These are phyloP conservation scores for Dryomyza anilis DNA, from an alignment of 2,888 invertebrate species.

Conservation along the genomic window DNA sequence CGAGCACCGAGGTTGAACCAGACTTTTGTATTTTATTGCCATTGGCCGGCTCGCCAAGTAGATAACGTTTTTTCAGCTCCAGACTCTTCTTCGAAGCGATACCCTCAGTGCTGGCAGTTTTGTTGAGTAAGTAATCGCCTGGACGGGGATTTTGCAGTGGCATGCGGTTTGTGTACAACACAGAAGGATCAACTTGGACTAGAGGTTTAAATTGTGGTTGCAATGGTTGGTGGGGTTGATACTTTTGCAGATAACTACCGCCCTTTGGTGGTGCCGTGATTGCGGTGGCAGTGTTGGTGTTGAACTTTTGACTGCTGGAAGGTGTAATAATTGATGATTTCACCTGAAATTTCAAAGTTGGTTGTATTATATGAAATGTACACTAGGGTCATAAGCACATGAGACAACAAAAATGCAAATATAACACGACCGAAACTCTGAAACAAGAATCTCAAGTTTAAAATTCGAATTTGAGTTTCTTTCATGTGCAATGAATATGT, in stretches of 20 bases:
- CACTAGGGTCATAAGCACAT: too few species aligned
- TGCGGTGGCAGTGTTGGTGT: slow-evolving; percentile 35
- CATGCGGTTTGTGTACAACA: slow-evolving; percentile 52
- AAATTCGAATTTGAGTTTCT: neutral
- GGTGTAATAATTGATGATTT: slow-evolving; percentile 55
- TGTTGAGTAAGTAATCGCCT: slow-evolving; percentile 79
- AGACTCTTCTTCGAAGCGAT: slow-evolving; percentile 86
- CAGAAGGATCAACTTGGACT: slow-evolving; percentile 60
- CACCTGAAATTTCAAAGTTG: slow-evolving; percentile 42
- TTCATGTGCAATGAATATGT: too few species aligned
- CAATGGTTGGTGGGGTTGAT: slow-evolving; percentile 45
- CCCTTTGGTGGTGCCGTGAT: slow-evolving; percentile 38
- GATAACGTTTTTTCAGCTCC: slow-evolving; percentile 83
- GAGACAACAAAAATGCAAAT: neutral
- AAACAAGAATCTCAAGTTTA: neutral
- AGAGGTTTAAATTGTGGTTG: slow-evolving; percentile 60
- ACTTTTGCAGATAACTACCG: slow-evolving; percentile 52
- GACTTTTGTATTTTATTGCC: slow-evolving; percentile 78
- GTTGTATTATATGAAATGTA: too few species aligned
- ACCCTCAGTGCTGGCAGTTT: slow-evolving; percentile 85
- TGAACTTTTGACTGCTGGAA: slow-evolving; percentile 37
- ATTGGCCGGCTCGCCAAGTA: slow-evolving; percentile 73
- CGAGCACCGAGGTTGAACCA: slow-evolving; percentile 81
- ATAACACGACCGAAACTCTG: neutral
- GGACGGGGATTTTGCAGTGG: slow-evolving; percentile 67